phyloP scores from a whole-genome alignment of 2,888 invertebrate genomes.

The Tachina grossa region DNA sequence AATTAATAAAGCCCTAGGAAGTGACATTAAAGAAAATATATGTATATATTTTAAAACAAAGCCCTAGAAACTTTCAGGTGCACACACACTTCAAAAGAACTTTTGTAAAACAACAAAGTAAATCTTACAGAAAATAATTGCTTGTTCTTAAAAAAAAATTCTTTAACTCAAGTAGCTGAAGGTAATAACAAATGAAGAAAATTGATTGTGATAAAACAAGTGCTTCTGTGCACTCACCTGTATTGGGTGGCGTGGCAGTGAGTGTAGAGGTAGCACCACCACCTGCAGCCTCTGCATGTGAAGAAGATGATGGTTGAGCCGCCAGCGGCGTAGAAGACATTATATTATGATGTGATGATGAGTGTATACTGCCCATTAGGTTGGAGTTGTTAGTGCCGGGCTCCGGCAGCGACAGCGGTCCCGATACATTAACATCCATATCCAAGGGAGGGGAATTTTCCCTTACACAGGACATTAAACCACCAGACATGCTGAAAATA shows the following conservation, averaged over 20 bases:
- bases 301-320: slow-evolving; percentile 66
- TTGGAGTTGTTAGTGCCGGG: slow-evolving; percentile 71
- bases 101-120: slow-evolving; percentile 46
- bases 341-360: slow-evolving; percentile 70
- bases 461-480: slow-evolving; percentile 83
- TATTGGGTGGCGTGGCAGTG: slow-evolving; percentile 71
- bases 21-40: slow-evolving; percentile 13
- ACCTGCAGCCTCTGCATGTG: slow-evolving; percentile 60
- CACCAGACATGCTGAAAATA: slow-evolving; percentile 81
- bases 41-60: not conserved
- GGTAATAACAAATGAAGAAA: slow-evolving; percentile 24
- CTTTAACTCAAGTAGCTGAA: slow-evolving; percentile 16
- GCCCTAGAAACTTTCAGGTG: slow-evolving; percentile 37
- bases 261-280: slow-evolving; percentile 47
- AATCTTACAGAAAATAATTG: slow-evolving; percentile 30
- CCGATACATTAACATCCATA: slow-evolving; percentile 77
- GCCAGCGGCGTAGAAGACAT: slow-evolving; percentile 77
- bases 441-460: slow-evolving; percentile 83
- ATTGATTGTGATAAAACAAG: slow-evolving; percentile 50
- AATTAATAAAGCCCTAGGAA: slow-evolving; percentile 50
- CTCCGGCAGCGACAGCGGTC: slow-evolving; percentile 80
- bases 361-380: slow-evolving; percentile 69
- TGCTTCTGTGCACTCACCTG: slow-evolving; percentile 74
- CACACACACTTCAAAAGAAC: slow-evolving; percentile 47
- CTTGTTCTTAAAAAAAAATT: not conserved